Evolutionary conservation across 2,888 invertebrate species (phyloP), one percentile per base, ranked within the genome.

Genomic region (Herminia tarsipennalis): DNA sequence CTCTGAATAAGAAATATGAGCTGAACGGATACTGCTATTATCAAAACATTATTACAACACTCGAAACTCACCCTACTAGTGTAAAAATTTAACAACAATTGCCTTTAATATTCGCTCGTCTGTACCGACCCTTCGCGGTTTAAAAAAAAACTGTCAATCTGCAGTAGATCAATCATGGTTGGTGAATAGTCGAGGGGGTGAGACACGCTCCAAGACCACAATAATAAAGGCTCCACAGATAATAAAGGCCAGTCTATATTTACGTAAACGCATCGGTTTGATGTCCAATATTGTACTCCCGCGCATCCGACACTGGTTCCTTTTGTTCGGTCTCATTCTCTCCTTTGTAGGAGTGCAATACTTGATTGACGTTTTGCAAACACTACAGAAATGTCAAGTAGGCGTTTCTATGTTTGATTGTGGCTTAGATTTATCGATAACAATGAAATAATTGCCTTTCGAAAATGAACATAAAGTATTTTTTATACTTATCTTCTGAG

Each of bases 31-130:
- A 90, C 88, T 78, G 70, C 90, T 87, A 90, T 91, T 90, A 91
- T 89, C 89, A 90, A 89, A 91, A 91, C 90, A 89, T 90, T 90
- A 91, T 90, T 91, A 91, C 90, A 89, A 89, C 90, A 91, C 91
- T 91, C 88, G 73, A 87, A 84, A 78, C 77, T 79, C 84, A 78
- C 88, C 90, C 90, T 81, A 81, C 83, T 62, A 83, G 83, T 82
- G 82, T 89, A 88, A 90, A 90, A 91, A 90, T 91, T 90, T 89
- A 89, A 90, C 89, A 90, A 91, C 91, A 91, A 91, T 91, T 90
- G 91, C 89, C 90, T 90, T 89, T 90, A 90, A 90, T 90, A 90
- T 85, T 88, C 86, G 83, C 83, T 85, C 71, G 78, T 81, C 76
- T 81, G 83, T 83, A 75, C 79, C 75, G 71, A 83, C 83, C 86